Evolutionary conservation across 2,888 invertebrate species (phyloP).

Genomic region (Nemoura dubitans): DNA sequence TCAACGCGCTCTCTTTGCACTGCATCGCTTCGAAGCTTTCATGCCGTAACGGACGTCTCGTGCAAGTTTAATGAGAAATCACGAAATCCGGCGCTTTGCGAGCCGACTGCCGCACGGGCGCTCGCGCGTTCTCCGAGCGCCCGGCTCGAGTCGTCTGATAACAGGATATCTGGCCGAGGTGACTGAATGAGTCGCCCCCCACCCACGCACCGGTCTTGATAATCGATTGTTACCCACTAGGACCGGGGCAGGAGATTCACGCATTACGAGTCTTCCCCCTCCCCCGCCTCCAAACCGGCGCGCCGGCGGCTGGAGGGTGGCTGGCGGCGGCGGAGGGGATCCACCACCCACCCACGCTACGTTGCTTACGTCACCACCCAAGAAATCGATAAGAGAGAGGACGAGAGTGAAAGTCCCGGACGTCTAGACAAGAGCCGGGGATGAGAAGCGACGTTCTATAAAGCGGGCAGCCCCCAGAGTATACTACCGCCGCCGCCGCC

Average conservation of each 20-base stretch:
- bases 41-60: not conserved
- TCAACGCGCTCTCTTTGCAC: not conserved
- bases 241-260: not conserved
- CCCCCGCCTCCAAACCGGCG: slow-evolving; percentile 49
- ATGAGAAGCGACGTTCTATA: slow-evolving; percentile 1
- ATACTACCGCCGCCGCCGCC: not conserved
- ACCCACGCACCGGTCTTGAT: not conserved
- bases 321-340: slow-evolving; percentile 50
- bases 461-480: not conserved
- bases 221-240: not conserved
- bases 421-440: not conserved
- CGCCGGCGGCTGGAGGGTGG: slow-evolving; percentile 51
- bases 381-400: not conserved
- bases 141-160: not conserved
- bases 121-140: slow-evolving; percentile 54
- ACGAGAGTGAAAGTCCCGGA: not conserved
- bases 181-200: not conserved
- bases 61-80: slow-evolving; percentile 12
- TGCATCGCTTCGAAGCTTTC: not conserved
- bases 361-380: not conserved
- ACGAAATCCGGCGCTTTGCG: not conserved
- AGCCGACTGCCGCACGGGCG: not conserved
- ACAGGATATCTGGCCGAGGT: not conserved
- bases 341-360: not conserved
- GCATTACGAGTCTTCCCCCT: not conserved